Evolutionary conservation across 2,888 invertebrate species (phyloP), one percentile per base, ranked within the genome.

Genomic region (Morpho achilles): DNA sequence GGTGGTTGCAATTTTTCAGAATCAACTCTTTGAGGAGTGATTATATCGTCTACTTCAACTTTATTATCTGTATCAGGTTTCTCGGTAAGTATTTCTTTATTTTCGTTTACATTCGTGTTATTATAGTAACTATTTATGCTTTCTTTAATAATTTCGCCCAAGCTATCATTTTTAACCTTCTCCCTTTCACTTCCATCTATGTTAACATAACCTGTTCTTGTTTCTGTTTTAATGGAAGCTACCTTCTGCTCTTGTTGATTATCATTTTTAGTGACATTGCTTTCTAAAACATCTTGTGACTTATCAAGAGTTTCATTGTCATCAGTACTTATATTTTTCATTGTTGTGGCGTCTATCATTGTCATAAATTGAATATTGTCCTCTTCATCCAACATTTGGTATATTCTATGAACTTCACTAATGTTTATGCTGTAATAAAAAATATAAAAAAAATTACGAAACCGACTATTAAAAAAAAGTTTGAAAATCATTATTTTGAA

Each of bases 371-470:
- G 77, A 39, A 90, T 82, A 53, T 87, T 87, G 48, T 90, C 91
- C 69, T 91, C 88, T 66, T 91, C 90, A 70, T 90, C 91, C 42
- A 91, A 72, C 58, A 89, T 80, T 75, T 91, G 82, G 66, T 88
- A 90, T 61, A 90, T 77, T 72, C 84, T 80, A 61, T 91, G 84
- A 10, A 91, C 84, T 76, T 91, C 91, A 49, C 87, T 88, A 61
- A 91, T 79, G 64, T 91, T 90, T 60, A 91, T 80, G 47, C 91
- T 91, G 77, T 7, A 80, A 84, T 63, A 57, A 50, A 58, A 56
- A 60, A 50, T 55, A 56, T 45, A 54, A 32, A 40, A 62, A 58
- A 54, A 3, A 53, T 50, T 32, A 32, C 5, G 32, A 32, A 32
- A 5, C 5, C 32, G 32, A 32, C 32, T 32, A 5, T 32, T 5